Evolutionary conservation across 2,888 invertebrate species (phyloP), one percentile per base, ranked within the genome.

Genomic region (Epinotia ramella): DNA sequence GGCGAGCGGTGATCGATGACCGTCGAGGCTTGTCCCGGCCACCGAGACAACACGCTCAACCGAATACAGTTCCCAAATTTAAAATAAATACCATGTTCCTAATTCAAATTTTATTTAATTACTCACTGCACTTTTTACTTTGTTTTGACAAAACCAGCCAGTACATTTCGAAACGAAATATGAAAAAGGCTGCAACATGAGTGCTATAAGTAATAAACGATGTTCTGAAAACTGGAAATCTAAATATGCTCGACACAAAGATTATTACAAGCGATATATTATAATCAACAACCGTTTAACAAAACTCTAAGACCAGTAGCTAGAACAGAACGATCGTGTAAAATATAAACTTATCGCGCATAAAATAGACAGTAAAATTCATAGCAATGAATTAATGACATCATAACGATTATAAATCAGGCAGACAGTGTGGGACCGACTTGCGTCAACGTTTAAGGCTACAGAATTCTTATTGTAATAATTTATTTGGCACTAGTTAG

Each of bases 1-100:
- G 88, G 88, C 83, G 84, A 83, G 84, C 86, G 82, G 91, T 93
- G 93, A 93, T 93, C 93, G 93, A 93, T 93, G 91, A 86, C 87
- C 88, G 84, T 81, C 82, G 83, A 83, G 87, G 83, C 87, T 86
- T 88, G 89, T 88, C 86, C 83, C 83, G 84, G 88, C 88, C 87
- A 86, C 87, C 83, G 86, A 87, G 84, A 84, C 84, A 84, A 83
- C 83, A 82, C 85, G 82, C 83, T 84, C 88, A 85, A 85, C 89
- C 87, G 86, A 86, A 91, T 90, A 91, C 91, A 86, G 90, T 89
- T 82, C 87, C 84, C 81, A 85, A 86, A 81, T 83, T 81, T 81
- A 85, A 86, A 80, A 84, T 85, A 84, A 82, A 84, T 85, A 86
- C 86, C 85, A 85, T 85, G 86, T 84, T 85, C 87, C 81, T 84